Evolutionary conservation across 1,140 invertebrate species (phyloP).

Genomic region (Adoxophyes honmai): DNA sequence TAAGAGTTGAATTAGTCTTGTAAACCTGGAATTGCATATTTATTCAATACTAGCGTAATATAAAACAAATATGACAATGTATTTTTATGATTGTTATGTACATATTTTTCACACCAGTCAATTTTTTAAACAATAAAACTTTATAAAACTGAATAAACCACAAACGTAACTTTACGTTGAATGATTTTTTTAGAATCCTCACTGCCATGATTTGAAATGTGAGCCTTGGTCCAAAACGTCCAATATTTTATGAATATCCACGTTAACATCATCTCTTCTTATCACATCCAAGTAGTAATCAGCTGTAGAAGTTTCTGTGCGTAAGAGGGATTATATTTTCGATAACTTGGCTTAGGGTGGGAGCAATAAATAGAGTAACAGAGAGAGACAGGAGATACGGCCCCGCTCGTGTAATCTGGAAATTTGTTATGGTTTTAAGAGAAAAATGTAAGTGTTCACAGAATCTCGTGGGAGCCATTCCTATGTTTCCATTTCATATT

Average conservation of each 20-base stretch:
- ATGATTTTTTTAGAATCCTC: too few relatives aligned
- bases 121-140: too few relatives aligned
- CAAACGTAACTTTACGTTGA: too few relatives aligned
- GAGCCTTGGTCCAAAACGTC: too few relatives aligned
- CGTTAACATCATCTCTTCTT: conserved; percentile 31
- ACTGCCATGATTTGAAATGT: too few relatives aligned
- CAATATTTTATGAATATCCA: conserved; percentile 29
- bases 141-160: too few relatives aligned
- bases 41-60: too few relatives aligned
- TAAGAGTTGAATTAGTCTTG: too few relatives aligned
- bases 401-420: conserved; percentile 51
- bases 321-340: conserved; percentile 73
- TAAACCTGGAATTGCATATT: too few relatives aligned
- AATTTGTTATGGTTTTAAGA: conserved; percentile 70
- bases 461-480: conserved; percentile 47
- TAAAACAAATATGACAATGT: too few relatives aligned
- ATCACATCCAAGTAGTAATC: conserved; percentile 64
- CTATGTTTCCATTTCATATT: conserved; percentile 34
- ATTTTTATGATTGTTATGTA: too few relatives aligned
- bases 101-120: too few relatives aligned
- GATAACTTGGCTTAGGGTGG: conserved; percentile 65
- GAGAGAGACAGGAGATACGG: conserved; percentile 41
- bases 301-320: conserved; percentile 61
- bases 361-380: conserved; percentile 66
- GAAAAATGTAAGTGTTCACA: conserved; percentile 37